Conservation (phyloP, 1,140 invertebrate genomes). For the Arctopsyche grandis region DNA sequence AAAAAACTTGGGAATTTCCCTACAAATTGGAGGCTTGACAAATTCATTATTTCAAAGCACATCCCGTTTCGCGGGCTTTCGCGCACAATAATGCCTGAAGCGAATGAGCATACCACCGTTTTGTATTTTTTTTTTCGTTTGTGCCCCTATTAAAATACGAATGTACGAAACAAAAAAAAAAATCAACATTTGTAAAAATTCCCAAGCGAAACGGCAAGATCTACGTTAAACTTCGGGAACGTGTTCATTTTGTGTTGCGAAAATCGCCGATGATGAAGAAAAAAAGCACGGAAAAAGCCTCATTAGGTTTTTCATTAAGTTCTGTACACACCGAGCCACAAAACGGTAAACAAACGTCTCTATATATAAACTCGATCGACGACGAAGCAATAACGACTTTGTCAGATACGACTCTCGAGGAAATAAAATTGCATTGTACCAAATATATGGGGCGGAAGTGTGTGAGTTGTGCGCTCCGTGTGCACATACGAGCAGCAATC, state of each 20-base stretch:
- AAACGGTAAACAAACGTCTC: neutral
- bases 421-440: neutral
- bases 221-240: neutral
- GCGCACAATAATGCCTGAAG: slow-evolving; percentile 1
- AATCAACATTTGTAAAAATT: neutral
- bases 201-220: neutral
- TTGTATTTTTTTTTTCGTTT: neutral
- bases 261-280: neutral
- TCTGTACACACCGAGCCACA: no score
- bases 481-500: no score
- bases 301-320: slow-evolving; percentile 16
- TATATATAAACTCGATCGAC: slow-evolving; percentile 12
- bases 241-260: neutral
- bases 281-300: neutral
- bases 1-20: slow-evolving; percentile 36
- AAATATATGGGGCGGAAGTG: no score
- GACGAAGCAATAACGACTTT: neutral
- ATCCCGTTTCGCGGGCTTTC: slow-evolving; percentile 4
- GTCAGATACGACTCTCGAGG: neutral
- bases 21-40: slow-evolving; percentile 30
- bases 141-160: neutral
- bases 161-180: neutral
- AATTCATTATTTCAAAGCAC: slow-evolving; percentile 29
- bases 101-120: neutral
- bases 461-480: no score